Conservation (phyloP, 2,113 vertebrate species). For the Alethe diademata region DNA sequence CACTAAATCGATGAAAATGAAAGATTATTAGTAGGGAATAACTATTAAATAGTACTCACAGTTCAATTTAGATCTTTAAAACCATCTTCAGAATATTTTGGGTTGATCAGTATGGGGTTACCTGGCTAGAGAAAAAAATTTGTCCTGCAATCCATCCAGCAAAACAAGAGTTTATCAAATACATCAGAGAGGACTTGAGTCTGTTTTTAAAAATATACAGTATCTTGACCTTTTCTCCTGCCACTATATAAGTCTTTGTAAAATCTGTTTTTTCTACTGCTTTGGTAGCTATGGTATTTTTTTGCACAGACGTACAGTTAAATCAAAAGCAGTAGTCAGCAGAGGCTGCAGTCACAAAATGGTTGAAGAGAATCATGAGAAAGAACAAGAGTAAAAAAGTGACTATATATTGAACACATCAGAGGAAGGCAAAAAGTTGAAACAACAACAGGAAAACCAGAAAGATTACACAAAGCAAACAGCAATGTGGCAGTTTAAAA, state of each 20-base stretch:
- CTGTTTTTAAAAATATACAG: not conserved
- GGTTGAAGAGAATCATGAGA: not conserved
- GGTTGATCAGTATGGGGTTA: not conserved
- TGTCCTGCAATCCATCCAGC: not conserved
- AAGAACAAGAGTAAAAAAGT: not conserved
- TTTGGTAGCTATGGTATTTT: not conserved
- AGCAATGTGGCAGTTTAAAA: not conserved
- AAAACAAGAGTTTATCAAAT: not conserved
- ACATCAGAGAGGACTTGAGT: not conserved
- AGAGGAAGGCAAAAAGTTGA: not conserved
- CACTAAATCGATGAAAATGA: not conserved
- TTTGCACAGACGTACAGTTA: not conserved
- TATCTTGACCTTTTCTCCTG: slow-evolving; percentile 20
- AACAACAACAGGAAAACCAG: not conserved
- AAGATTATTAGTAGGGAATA: not conserved
- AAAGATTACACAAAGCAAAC: not conserved
- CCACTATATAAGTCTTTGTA: not conserved
- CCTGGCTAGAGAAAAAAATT: not conserved
- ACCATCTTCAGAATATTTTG: not conserved
- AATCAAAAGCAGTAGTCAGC: not conserved
- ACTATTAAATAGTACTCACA: not conserved
- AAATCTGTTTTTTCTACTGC: not conserved
- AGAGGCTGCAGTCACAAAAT: not conserved
- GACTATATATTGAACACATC: not conserved
- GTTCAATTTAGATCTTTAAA: not conserved